phyloP scores from a whole-genome alignment of 1,140 invertebrate genomes.

The Drosophila tropicalis region DNA sequence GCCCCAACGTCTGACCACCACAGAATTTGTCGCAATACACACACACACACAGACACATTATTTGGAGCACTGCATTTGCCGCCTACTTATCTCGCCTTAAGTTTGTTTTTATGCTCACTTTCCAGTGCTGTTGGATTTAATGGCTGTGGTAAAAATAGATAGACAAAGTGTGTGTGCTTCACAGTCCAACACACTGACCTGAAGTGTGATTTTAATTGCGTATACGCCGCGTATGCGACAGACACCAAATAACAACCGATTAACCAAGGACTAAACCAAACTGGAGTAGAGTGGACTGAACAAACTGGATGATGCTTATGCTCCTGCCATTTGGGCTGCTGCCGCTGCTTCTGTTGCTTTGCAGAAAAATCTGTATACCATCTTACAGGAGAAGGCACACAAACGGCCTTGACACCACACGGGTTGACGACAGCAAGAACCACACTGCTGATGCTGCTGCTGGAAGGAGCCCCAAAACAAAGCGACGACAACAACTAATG shows the following conservation, averaged over 20 bases:
- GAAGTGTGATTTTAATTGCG: constrained; percentile 20
- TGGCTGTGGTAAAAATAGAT: constrained; percentile 20
- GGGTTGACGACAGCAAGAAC: constrained; percentile 1
- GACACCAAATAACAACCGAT: constrained; percentile 3
- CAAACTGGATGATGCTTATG: neutral
- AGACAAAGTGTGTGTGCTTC: neutral
- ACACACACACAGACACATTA: constrained; percentile 10
- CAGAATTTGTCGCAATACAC: constrained; percentile 40
- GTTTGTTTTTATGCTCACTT: constrained; percentile 45
- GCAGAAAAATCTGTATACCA: constrained; percentile 51
- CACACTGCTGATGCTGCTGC: neutral
- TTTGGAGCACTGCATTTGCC: constrained; percentile 37
- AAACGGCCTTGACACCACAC: constrained; percentile 53
- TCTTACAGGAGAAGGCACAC: constrained; percentile 9
- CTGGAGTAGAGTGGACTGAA: neutral
- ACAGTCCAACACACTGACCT: constrained; percentile 12
- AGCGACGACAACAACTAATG: neutral
- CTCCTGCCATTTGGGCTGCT: constrained; percentile 1
- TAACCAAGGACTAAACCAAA: constrained; percentile 1
- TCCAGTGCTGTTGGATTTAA: constrained; percentile 37
- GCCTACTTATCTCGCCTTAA: constrained; percentile 40
- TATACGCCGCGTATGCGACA: constrained; percentile 12
- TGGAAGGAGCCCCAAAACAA: constrained; percentile 9
- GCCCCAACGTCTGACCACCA: constrained; percentile 20
- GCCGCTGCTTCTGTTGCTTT: constrained; percentile 13